These are phyloP conservation scores for Pissodes strobi DNA, from an alignment of 1,140 invertebrate genomes.

Conservation along the genomic window DNA sequence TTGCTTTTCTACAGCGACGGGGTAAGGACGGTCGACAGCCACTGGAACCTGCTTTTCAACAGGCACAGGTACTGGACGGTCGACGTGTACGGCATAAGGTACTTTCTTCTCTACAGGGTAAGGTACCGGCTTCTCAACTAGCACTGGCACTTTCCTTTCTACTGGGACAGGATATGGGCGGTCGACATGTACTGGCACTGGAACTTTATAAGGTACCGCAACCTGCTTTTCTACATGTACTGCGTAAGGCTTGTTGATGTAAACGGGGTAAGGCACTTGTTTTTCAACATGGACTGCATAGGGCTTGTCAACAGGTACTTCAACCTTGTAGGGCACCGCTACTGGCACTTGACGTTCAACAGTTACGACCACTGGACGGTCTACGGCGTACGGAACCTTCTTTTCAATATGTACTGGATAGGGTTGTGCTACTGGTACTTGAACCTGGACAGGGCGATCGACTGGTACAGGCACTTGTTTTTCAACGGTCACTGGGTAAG, in stretches of 20 bases:
- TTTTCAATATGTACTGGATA: constrained; percentile 39
- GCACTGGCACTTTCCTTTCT: constrained; percentile 30
- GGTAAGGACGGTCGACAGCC: constrained; percentile 33
- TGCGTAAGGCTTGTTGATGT: constrained; percentile 35
- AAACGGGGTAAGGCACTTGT: constrained; percentile 38
- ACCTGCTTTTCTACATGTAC: constrained; percentile 34
- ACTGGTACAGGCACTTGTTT: constrained; percentile 27
- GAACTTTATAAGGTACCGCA: constrained; percentile 29
- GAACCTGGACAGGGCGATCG: constrained; percentile 34
- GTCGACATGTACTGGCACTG: constrained; percentile 27
- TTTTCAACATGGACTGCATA: constrained; percentile 37
- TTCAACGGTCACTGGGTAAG: constrained; percentile 35
- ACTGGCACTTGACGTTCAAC: constrained; percentile 35
- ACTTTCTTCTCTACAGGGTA: constrained; percentile 35
- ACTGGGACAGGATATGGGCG: constrained; percentile 37
- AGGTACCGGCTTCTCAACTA: constrained; percentile 32
- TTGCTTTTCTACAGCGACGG: constrained; percentile 36
- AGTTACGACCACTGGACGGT: constrained; percentile 30
- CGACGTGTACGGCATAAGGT: constrained; percentile 35
- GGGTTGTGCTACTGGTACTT: constrained; percentile 38
- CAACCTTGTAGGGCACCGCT: constrained; percentile 36
- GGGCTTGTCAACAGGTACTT: constrained; percentile 37
- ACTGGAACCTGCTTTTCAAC: constrained; percentile 35
- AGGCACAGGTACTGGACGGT: constrained; percentile 33
- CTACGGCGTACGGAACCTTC: constrained; percentile 30